Evolutionary conservation across 2,113 vertebrate species (phyloP).

Genomic region (Oryzias celebensis): DNA sequence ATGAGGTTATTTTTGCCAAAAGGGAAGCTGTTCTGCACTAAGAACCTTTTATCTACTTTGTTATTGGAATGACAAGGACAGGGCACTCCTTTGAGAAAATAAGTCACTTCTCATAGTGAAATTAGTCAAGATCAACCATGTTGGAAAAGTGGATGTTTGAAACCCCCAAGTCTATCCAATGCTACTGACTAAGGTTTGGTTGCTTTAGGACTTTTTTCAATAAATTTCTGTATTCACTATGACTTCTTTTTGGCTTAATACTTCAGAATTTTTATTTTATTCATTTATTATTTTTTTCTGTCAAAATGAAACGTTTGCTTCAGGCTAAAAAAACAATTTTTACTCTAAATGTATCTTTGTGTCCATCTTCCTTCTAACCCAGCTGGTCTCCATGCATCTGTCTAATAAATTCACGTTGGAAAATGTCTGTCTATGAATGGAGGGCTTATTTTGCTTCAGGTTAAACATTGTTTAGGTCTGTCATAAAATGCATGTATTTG

Average conservation of each 20-base stretch:
- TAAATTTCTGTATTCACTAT: background rate
- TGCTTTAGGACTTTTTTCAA: background rate
- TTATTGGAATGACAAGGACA: too few species aligned
- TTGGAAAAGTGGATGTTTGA: too few species aligned
- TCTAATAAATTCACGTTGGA: background rate
- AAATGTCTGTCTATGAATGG: background rate
- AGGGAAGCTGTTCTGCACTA: too few species aligned
- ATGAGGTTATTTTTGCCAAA: too few species aligned
- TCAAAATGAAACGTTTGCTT: background rate
- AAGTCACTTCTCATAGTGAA: too few species aligned
- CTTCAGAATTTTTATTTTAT: background rate
- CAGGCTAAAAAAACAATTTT: background rate
- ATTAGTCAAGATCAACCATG: too few species aligned
- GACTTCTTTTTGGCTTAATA: background rate
- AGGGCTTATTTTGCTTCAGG: background rate
- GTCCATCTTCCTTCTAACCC: background rate
- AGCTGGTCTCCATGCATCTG: background rate
- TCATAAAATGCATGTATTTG: background rate
- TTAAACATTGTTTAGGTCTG: background rate
- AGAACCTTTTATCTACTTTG: too few species aligned
- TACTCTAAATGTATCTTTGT: background rate
- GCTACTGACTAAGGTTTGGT: too few species aligned
- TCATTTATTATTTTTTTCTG: background rate
- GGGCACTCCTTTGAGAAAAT: too few species aligned
- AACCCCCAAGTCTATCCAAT: too few species aligned